Conservation (phyloP, 2,888 invertebrate genomes). For the Baronia brevicornis region DNA sequence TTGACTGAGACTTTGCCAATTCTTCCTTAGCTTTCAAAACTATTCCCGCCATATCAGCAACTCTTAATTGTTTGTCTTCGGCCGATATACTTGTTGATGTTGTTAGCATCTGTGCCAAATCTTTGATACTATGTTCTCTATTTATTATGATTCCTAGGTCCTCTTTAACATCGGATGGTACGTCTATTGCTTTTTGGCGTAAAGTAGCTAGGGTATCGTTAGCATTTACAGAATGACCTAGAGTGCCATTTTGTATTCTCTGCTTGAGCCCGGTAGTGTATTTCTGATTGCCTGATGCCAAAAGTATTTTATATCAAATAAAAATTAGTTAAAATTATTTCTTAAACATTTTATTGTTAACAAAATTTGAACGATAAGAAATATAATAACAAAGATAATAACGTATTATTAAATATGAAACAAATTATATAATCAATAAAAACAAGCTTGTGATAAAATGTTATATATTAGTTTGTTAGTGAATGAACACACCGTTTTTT, state of each 20-base stretch:
- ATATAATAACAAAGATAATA: background rate
- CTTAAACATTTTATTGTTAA: background rate
- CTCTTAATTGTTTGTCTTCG: slow-evolving; percentile 79
- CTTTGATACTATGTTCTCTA: slow-evolving; percentile 90
- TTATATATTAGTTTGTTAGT: slow-evolving; percentile 50
- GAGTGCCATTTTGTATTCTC: slow-evolving; percentile 75
- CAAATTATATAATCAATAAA: slow-evolving; percentile 8
- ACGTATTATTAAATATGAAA: slow-evolving; percentile 15
- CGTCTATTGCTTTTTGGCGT: slow-evolving; percentile 75
- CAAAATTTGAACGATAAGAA: background rate
- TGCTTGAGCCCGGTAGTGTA: slow-evolving; percentile 76
- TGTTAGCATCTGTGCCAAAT: slow-evolving; percentile 88
- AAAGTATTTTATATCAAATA: background rate
- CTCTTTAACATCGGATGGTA: slow-evolving; percentile 72
- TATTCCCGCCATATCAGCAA: slow-evolving; percentile 91
- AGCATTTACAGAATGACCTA: slow-evolving; percentile 68
- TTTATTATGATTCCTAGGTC: slow-evolving; percentile 81
- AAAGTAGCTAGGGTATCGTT: slow-evolving; percentile 53
- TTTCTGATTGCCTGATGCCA: slow-evolving; percentile 67
- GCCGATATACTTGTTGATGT: slow-evolving; percentile 76
- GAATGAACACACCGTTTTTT: slow-evolving; percentile 64
- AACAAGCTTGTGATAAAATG: slow-evolving; percentile 6
- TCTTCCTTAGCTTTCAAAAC: slow-evolving; percentile 96
- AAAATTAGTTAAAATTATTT: too few species aligned
- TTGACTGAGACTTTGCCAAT: slow-evolving; percentile 89